A percentile compares a stretch with the other conserved stretches of the same genome.
Evolutionary conservation across 2,888 invertebrate genomes (phyloP).

Genomic region (Bibio marci): DNA sequence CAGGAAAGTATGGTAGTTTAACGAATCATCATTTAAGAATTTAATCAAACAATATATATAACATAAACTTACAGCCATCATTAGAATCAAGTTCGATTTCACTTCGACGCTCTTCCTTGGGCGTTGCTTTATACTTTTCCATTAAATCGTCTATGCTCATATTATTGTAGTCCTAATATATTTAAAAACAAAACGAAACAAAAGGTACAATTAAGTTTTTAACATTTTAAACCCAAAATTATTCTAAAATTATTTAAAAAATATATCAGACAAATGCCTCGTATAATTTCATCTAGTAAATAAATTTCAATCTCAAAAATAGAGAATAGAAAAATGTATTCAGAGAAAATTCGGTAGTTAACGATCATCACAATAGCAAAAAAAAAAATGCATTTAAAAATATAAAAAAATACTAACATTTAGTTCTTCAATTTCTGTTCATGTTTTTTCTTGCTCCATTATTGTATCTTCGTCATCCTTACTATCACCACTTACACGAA

Average conservation of each 20-base stretch:
- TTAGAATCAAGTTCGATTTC: slow-evolving; percentile 30
- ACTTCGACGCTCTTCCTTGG: slow-evolving; percentile 18
- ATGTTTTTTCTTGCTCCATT: slow-evolving; percentile 47
- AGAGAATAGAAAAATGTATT: slow-evolving; percentile 1
- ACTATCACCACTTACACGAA: slow-evolving; percentile 44
- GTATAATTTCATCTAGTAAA: background rate
- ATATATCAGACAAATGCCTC: background rate
- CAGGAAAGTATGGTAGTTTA: slow-evolving; percentile 5
- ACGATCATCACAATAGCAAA: background rate
- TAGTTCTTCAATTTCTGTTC: slow-evolving; percentile 56
- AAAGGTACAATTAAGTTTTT: too few relatives aligned
- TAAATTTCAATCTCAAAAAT: slow-evolving; percentile 1
- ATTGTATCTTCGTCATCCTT: slow-evolving; percentile 61
- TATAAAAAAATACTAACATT: slow-evolving; percentile 32
- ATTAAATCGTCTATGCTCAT: slow-evolving; percentile 66
- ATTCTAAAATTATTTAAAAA: background rate
- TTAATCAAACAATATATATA: slow-evolving; percentile 2
- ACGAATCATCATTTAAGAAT: slow-evolving; percentile 5
- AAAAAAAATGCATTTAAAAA: background rate
- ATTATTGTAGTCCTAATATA: slow-evolving; percentile 49
- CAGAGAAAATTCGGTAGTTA: background rate
- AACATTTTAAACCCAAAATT: too few relatives aligned
- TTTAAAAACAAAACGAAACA: slow-evolving; percentile 1
- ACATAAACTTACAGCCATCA: slow-evolving; percentile 13
- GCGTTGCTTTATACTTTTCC: slow-evolving; percentile 47